Evolutionary conservation across 2,888 invertebrate genomes (phyloP).

Genomic region (Ischnus inquisitorius): DNA sequence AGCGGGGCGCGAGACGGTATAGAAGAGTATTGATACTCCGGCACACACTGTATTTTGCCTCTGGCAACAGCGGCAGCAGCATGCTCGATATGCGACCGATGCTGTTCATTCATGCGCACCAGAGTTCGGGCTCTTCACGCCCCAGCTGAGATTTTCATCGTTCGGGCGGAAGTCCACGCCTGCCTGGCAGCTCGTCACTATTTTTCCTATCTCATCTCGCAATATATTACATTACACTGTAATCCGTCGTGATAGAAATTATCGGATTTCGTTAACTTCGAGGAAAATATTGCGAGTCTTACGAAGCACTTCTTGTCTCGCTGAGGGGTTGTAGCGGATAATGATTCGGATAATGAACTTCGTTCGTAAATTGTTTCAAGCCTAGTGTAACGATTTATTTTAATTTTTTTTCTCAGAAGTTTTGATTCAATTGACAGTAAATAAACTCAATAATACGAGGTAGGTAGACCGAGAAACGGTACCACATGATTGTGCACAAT

Average conservation of each 20-base stretch:
- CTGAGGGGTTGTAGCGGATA: background rate
- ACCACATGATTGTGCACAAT: too few relatives aligned
- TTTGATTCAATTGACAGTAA: too few relatives aligned
- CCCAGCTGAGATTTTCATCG: constrained; percentile 66
- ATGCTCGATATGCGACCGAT: constrained; percentile 61
- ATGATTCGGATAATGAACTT: too few relatives aligned
- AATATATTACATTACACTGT: background rate
- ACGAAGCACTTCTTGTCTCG: background rate
- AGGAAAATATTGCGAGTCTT: background rate
- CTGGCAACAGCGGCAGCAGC: constrained; percentile 45
- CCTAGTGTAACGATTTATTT: too few relatives aligned
- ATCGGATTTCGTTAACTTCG: constrained; percentile 10
- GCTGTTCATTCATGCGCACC: constrained; percentile 62
- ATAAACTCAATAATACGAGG: too few relatives aligned
- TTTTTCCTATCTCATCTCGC: constrained; percentile 26
- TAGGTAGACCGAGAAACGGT: too few relatives aligned
- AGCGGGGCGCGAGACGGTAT: constrained; percentile 14
- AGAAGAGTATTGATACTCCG: constrained; percentile 32
- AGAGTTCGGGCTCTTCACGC: constrained; percentile 58
- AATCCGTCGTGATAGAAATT: constrained; percentile 28
- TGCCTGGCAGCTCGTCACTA: constrained; percentile 30
- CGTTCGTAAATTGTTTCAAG: too few relatives aligned
- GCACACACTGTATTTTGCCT: constrained; percentile 32
- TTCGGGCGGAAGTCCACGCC: constrained; percentile 63
- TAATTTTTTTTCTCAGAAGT: too few relatives aligned